phyloP scores from a whole-genome alignment of 2,797 vertebrate genomes.

The Diglossa cyanea region DNA sequence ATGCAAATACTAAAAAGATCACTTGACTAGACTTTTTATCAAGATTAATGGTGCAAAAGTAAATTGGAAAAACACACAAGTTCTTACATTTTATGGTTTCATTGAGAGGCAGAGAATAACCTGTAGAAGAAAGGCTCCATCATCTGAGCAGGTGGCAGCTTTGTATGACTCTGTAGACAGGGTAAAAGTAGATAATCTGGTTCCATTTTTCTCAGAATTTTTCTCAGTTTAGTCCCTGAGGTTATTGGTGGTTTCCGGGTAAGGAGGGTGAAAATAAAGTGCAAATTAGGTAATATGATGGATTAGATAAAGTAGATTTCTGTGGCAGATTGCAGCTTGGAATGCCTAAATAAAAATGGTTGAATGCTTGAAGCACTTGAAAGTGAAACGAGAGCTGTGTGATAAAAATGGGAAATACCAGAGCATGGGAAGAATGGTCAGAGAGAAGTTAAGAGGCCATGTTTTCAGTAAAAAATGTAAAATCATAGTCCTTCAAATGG shows the following conservation, averaged over 20 bases:
- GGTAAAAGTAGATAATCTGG: not conserved
- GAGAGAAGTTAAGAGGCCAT: not conserved
- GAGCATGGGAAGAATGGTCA: not conserved
- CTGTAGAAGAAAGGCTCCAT: not conserved
- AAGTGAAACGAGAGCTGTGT: not conserved
- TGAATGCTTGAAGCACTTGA: not conserved
- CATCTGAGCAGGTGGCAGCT: not conserved
- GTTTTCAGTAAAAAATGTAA: not conserved
- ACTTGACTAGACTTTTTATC: not conserved
- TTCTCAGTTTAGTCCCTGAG: not conserved
- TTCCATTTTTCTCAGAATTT: not conserved
- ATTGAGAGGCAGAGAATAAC: not conserved
- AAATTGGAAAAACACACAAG: constrained; percentile 15
- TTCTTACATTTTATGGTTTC: not conserved
- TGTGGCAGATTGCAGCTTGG: not conserved
- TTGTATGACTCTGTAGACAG: not conserved
- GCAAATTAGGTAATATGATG: not conserved
- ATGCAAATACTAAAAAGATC: not conserved
- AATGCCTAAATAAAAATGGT: not conserved
- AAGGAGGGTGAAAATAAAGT: not conserved
- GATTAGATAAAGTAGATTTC: not conserved
- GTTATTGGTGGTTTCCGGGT: not conserved
- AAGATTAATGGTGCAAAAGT: not conserved
- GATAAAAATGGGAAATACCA: not conserved
- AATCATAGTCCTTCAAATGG: not conserved